Evolutionary conservation across 1,140 invertebrate species (phyloP), one percentile per base, ranked within the genome.

Genomic region (Drosophila triauraria): DNA sequence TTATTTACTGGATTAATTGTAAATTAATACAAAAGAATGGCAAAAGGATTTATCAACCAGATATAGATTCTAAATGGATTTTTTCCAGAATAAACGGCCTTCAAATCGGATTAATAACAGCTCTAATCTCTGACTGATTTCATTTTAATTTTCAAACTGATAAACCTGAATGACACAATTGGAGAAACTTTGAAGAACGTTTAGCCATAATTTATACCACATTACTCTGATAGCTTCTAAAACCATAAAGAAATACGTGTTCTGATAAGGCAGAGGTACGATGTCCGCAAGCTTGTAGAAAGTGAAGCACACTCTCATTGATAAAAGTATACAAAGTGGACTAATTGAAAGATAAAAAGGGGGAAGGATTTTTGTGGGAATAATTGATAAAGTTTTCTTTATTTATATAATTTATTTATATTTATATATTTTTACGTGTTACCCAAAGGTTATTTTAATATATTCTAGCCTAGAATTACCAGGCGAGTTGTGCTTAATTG

Each of bases 301-400:
- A 38, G 51, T 20, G 0, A 23, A 40, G 13, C 20, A 40, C 20
- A 40, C 38, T 56, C 53, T 40, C 35, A 56, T 38, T 40, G 53
- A 56, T 56, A 56, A 56, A 56, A 23, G 13, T 56, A 23, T 54
- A 54, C 32, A 38, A 53, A 53, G 32, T 35, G 17, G 35, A 20
- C 6, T 4, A 35, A 51, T 15, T 53, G 6, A 23, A 35, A 56
- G 35, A 40, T 56, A 56, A 56, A 38, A 23, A 0, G 2, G 4
- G 17, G 0, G 2, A 6, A 23, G 0, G 6, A 5, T 38, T 38
- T 38, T 4, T 2, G 35, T 38, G 12, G 35, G 35, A 38, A 38
- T 38, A 1, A 38, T 38, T 38, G 1, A 8, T 13, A 12, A 12
- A 13, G 35, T 13, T 4, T 13, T 38, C 35, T 38, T 38, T 38